phyloP scores from a whole-genome alignment of 1,140 invertebrate species.

The Zophobas morio region DNA sequence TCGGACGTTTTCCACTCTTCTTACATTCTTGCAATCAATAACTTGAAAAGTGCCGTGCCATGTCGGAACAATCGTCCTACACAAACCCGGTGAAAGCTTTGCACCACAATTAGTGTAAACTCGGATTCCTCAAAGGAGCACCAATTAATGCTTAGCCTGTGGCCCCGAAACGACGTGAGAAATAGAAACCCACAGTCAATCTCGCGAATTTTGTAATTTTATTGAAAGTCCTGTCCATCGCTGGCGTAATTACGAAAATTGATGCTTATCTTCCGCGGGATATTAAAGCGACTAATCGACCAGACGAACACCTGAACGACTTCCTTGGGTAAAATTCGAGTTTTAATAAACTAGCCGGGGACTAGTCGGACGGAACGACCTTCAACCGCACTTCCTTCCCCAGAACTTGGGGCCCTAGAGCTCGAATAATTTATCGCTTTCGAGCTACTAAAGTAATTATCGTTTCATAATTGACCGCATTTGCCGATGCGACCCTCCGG shows the following conservation, averaged over 20 bases:
- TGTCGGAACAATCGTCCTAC: conserved; percentile 7
- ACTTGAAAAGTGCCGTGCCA: neutral
- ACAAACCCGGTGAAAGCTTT: conserved; percentile 20
- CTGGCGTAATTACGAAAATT: neutral
- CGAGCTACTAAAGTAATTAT: conserved; percentile 29
- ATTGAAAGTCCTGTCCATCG: no score
- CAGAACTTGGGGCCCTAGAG: neutral
- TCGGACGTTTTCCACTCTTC: neutral
- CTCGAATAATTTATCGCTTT: conserved; percentile 20
- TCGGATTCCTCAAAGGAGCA: neutral
- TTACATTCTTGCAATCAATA: conserved; percentile 1
- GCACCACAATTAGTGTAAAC: conserved; percentile 7
- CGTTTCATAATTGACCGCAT: conserved; percentile 14
- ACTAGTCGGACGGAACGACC: neutral
- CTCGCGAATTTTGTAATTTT: neutral
- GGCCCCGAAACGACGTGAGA: conserved; percentile 14
- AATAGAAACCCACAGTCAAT: neutral
- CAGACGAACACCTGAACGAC: neutral
- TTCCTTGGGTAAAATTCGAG: conserved; percentile 1
- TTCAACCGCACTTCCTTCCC: conserved; percentile 15
- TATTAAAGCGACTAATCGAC: conserved; percentile 1
- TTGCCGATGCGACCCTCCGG: no score
- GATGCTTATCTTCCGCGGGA: neutral
- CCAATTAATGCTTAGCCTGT: neutral
- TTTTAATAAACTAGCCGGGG: neutral